These are phyloP conservation scores for Genyomyrus donnyi DNA, from an alignment of 2,113 vertebrate genomes.

Conservation along the genomic window DNA sequence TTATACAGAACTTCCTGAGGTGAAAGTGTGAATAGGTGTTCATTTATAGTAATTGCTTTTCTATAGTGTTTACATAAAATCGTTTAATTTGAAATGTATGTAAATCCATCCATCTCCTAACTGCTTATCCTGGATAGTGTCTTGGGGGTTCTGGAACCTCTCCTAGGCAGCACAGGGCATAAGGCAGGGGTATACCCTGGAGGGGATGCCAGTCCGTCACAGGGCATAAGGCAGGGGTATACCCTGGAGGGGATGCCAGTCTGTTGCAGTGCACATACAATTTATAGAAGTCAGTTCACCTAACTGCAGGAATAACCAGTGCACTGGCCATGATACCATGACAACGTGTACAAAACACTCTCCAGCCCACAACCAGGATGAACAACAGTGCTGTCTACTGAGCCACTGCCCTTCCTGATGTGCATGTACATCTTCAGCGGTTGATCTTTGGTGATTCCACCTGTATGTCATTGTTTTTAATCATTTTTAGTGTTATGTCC, in stretches of 20 bases:
- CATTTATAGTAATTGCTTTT: background rate
- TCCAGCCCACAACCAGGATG: background rate
- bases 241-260: background rate
- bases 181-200: background rate
- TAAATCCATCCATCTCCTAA: background rate
- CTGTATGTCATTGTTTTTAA: background rate
- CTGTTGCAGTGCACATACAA: background rate
- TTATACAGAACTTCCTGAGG: constrained; percentile 14
- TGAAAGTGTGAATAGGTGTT: background rate
- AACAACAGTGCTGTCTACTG: background rate
- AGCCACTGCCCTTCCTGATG: background rate
- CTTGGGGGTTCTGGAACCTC: background rate
- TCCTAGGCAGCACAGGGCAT: background rate
- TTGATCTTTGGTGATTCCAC: background rate
- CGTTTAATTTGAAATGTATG: background rate
- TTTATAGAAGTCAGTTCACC: background rate
- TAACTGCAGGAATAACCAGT: background rate
- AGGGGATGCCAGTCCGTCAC: background rate
- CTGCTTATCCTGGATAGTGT: background rate
- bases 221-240: background rate
- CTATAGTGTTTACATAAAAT: background rate
- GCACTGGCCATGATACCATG: background rate
- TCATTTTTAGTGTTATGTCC: background rate
- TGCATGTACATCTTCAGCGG: background rate
- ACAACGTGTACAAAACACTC: background rate